Percentiles rank a stretch among this genome's conserved stretches.
phyloP scores from a whole-genome alignment of 2,113 vertebrate species.

The Oncorhynchus mykiss region DNA sequence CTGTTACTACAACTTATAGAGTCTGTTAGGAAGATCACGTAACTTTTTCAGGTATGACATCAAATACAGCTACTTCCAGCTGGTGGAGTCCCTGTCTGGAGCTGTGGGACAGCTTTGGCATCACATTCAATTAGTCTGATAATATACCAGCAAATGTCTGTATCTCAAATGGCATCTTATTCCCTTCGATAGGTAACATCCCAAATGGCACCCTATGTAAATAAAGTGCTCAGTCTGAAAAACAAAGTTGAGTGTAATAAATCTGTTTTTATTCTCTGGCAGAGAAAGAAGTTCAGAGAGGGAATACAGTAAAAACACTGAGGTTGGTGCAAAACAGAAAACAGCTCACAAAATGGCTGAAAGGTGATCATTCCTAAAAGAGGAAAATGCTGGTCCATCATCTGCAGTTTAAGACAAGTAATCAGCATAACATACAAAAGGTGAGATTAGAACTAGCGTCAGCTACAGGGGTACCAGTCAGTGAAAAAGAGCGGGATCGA shows the following conservation, averaged over 20 bases:
- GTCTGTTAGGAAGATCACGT: background rate
- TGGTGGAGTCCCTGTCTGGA: slow-evolving; percentile 81
- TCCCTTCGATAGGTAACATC: no score
- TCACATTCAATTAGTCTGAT: no score
- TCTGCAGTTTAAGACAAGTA: slow-evolving; percentile 29
- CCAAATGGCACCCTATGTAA: background rate
- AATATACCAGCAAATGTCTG: no score
- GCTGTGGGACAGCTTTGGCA: slow-evolving; percentile 44
- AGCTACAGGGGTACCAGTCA: background rate
- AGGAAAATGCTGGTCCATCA: slow-evolving; percentile 21
- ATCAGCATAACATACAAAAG: slow-evolving; percentile 6
- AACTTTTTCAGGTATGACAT: slow-evolving; percentile 87
- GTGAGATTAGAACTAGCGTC: background rate
- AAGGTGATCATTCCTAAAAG: slow-evolving; percentile 22
- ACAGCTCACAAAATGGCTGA: slow-evolving; percentile 19
- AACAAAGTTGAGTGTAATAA: slow-evolving; percentile 44
- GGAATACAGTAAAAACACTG: slow-evolving; percentile 43
- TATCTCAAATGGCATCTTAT: no score
- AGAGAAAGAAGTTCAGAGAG: slow-evolving; percentile 12
- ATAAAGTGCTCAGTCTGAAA: background rate
- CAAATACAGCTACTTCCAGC: slow-evolving; percentile 93
- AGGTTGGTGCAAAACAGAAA: slow-evolving; percentile 42
- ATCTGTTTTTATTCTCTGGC: slow-evolving; percentile 51
- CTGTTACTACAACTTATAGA: no score
- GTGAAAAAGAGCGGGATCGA: background rate